Percentiles rank a stretch among this genome's conserved stretches.
These are phyloP conservation scores for Acanthoscelides obtectus DNA, from an alignment of 2,888 invertebrate genomes.

Conservation along the genomic window DNA sequence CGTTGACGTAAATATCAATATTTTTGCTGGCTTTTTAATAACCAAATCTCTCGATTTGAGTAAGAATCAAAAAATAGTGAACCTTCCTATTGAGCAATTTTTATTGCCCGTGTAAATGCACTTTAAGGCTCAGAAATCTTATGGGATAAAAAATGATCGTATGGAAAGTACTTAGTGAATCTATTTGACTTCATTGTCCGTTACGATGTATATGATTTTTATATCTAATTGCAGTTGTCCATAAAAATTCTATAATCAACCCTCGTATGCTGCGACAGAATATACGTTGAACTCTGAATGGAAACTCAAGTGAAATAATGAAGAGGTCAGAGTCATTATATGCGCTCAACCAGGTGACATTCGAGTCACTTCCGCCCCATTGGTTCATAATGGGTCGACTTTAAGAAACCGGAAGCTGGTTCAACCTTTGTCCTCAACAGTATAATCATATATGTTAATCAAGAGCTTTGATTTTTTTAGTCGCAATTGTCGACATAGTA, in stretches of 20 bases:
- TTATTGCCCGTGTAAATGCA: too few species aligned
- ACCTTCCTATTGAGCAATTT: too few species aligned
- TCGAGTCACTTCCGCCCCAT: conserved; percentile 42
- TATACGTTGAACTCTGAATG: not conserved
- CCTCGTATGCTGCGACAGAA: not conserved
- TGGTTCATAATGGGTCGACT: conserved; percentile 35
- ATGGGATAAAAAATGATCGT: too few species aligned
- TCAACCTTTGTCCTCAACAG: conserved; percentile 17
- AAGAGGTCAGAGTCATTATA: conserved; percentile 39
- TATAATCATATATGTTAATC: conserved; percentile 13
- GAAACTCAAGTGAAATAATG: conserved; percentile 19
- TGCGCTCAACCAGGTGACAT: conserved; percentile 40
- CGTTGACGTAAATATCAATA: too few species aligned
- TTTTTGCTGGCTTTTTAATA: too few species aligned
- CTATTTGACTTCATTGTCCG: too few species aligned
- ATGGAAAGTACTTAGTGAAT: too few species aligned
- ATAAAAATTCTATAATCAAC: not conserved
- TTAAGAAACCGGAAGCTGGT: conserved; percentile 31
- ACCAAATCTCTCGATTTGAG: too few species aligned
- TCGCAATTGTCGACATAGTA: not conserved
- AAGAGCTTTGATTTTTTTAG: conserved; percentile 9
- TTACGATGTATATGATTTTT: too few species aligned
- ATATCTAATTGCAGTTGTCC: too few species aligned
- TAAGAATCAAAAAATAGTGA: too few species aligned
- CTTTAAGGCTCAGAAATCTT: too few species aligned